Percentiles rank a stretch among this genome's conserved stretches.
Evolutionary conservation across 1,140 invertebrate species (phyloP).

Genomic region (Drosophila subpulchrella): DNA sequence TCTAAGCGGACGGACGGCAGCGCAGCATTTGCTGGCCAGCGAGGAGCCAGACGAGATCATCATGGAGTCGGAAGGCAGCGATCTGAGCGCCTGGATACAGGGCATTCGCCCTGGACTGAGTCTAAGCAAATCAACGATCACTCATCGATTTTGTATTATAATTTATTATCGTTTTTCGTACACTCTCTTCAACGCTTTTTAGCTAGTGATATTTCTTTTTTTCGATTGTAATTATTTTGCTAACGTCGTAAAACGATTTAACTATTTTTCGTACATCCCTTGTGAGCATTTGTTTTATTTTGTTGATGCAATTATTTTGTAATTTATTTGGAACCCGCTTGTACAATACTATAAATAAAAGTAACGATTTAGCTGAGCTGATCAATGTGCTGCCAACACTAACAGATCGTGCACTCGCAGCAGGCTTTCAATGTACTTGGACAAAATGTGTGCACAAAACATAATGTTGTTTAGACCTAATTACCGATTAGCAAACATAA

Average conservation of each 20-base stretch:
- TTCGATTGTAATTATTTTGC: constrained; percentile 28
- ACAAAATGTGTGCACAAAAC: constrained; percentile 65
- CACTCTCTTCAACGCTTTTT: constrained; percentile 42
- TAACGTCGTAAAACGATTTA: constrained; percentile 29
- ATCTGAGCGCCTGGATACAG: constrained; percentile 94
- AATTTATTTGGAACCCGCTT: constrained; percentile 29
- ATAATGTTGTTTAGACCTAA: constrained; percentile 55
- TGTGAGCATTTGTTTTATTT: constrained; percentile 59
- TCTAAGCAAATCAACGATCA: constrained; percentile 56
- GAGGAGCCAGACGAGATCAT: constrained; percentile 87
- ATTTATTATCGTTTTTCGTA: constrained; percentile 50
- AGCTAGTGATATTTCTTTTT: constrained; percentile 65
- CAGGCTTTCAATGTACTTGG: constrained; percentile 63
- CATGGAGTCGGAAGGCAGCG: constrained; percentile 89
- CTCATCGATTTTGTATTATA: constrained; percentile 65
- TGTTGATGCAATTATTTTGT: constrained; percentile 38
- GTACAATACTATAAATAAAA: constrained; percentile 45
- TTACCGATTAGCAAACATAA: constrained; percentile 38
- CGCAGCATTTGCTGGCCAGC: constrained; percentile 88
- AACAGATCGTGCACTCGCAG: constrained; percentile 46
- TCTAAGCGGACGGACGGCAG: constrained; percentile 93
- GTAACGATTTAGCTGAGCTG: constrained; percentile 36
- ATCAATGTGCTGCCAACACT: constrained; percentile 39
- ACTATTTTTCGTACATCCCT: constrained; percentile 16
- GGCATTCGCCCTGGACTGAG: constrained; percentile 88